A percentile compares a stretch with the other conserved stretches of the same genome.
These are phyloP conservation scores for Drosophila parabipectinata DNA, from an alignment of 1,140 invertebrate species.

Conservation along the genomic window DNA sequence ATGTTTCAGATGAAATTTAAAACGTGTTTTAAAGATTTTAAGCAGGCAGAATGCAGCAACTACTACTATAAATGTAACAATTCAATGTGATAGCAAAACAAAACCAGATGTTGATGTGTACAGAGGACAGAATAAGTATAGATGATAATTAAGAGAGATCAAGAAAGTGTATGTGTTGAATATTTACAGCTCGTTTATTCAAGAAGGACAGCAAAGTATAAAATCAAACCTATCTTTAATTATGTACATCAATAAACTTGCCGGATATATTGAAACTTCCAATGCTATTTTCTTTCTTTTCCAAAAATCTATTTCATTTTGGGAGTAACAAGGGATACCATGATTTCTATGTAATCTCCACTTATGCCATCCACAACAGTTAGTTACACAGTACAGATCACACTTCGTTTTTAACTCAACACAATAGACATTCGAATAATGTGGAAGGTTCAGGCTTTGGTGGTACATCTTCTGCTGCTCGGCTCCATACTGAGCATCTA, in stretches of 20 bases:
- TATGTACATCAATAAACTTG: slow-evolving; percentile 75
- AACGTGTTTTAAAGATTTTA: slow-evolving; percentile 80
- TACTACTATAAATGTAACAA: slow-evolving; percentile 84
- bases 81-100: slow-evolving; percentile 84
- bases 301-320: background rate
- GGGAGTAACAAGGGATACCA: background rate
- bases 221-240: slow-evolving; percentile 80
- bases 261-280: slow-evolving; percentile 56
- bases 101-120: slow-evolving; percentile 82
- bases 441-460: slow-evolving; percentile 73
- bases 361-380: background rate
- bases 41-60: slow-evolving; percentile 76
- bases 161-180: slow-evolving; percentile 71
- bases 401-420: background rate
- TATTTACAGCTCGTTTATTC: slow-evolving; percentile 82
- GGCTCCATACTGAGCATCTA: slow-evolving; percentile 87
- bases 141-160: slow-evolving; percentile 56
- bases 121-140: slow-evolving; percentile 73
- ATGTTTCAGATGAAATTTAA: slow-evolving; percentile 80
- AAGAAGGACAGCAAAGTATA: slow-evolving; percentile 55
- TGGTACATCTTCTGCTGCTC: slow-evolving; percentile 85
- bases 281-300: background rate
- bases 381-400: background rate
- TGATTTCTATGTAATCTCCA: background rate
- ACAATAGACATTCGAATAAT: slow-evolving; percentile 25